Base-by-base conservation (phyloP, 2,888 invertebrate genomes). In the Drosophila percnosoma region DNA sequence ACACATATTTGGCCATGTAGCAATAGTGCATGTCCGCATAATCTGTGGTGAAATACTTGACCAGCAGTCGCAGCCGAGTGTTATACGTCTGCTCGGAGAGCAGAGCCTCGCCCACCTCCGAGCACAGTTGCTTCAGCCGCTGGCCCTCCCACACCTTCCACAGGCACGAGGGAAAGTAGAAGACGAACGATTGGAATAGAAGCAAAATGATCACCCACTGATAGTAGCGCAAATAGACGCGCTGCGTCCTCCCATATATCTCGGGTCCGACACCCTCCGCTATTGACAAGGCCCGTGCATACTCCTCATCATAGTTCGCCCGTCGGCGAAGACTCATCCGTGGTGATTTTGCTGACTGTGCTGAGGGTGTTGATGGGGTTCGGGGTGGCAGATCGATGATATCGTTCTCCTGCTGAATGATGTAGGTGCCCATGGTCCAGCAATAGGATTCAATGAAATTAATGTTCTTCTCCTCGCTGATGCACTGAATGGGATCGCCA, bases 401-500 rank as follows among this genome's bases (percentile, higher is more conserved):
- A 2, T 55, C 38, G 7, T 66, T 64, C 15, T 64, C 54, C 63
- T 73, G 21, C 55, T 89, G 85, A 5, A 90, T 54, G 40, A 96
- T 96, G 80, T 95, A 96, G 10, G 96, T 96, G 63, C 96, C 96
- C 91, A 95, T 95, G 78, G 97, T 96, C 97, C 97, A 97, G 92
- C 97, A 97, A 91, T 95, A 97, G 61, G 95, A 95, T 86, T 97
- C 96, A 29, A 97, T 94, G 18, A 95, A 94, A 53, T 95, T 95
- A 71, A 94, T 94, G 61, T 95, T 89, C 58, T 94, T 94, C 21
- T 93, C 93, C 65, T 94, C 94, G 36, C 94, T 94, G 90, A 95
- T 94, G 92, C 97, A 97, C 87, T 96, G 95, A 58, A 98, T 97
- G 1, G 97, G 97, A 86, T 97, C 96, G 0, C 97, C 97, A 87